Evolutionary conservation across 2,888 invertebrate genomes (phyloP).

Genomic region (Machimus atricapillus): DNA sequence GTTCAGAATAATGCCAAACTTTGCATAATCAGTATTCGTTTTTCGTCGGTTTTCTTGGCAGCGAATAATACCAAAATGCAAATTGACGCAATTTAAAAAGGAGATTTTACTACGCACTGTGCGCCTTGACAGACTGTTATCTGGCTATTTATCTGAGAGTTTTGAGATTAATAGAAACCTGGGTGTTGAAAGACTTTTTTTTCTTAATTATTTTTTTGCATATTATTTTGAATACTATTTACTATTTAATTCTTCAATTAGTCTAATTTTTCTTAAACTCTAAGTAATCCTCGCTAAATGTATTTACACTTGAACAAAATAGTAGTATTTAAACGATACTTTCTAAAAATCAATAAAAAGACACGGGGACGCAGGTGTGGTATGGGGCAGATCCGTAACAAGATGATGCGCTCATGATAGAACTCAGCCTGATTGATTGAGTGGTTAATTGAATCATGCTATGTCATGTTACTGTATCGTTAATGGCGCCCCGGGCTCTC

Average conservation of each 20-base stretch:
- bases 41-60: background rate
- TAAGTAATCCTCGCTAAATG: too few species aligned
- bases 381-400: background rate
- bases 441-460: background rate
- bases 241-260: background rate
- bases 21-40: background rate
- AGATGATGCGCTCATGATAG: background rate
- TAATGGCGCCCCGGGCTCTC: background rate
- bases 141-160: background rate
- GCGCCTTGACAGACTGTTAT: background rate
- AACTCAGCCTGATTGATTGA: background rate
- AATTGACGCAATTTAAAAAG: background rate
- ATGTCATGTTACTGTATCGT: background rate
- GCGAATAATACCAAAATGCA: background rate
- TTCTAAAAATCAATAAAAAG: background rate
- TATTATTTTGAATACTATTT: background rate
- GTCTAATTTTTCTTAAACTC: background rate
- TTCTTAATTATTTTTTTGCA: background rate
- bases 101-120: background rate
- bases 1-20: background rate
- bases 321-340: background rate
- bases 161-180: background rate
- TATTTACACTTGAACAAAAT: background rate
- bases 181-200: background rate
- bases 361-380: background rate